Evolutionary conservation across 2,797 vertebrate genomes (phyloP).

Genomic region (Anas flavirostris): DNA sequence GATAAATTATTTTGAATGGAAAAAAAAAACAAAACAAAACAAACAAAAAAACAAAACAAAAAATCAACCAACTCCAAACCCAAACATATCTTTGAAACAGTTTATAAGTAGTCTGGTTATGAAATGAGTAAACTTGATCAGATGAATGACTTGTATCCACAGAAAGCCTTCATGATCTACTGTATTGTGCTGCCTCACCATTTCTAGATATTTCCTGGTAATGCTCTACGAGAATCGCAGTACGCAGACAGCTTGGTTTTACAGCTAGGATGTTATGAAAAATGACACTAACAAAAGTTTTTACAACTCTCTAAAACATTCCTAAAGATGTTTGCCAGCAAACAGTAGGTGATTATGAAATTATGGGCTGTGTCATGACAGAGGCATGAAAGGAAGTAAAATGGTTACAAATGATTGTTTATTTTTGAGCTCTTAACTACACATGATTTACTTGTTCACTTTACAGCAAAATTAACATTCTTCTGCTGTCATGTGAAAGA

Average conservation of each 20-base stretch:
- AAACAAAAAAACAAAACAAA: not conserved
- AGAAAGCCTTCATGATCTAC: not conserved
- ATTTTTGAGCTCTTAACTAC: conserved; percentile 34
- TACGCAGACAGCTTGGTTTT: conserved; percentile 10
- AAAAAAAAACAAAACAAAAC: not conserved
- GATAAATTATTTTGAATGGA: not conserved
- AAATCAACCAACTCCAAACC: not conserved
- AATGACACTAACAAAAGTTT: conserved; percentile 31
- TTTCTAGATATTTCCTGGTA: accelerated
- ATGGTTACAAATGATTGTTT: conserved; percentile 39
- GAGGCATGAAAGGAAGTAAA: not conserved
- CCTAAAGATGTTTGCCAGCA: conserved; percentile 36
- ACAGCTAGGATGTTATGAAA: conserved; percentile 18
- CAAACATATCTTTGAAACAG: not conserved
- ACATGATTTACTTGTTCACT: conserved; percentile 21
- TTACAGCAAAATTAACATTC: conserved; percentile 38
- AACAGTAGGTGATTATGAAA: conserved; percentile 55
- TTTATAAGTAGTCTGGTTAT: not conserved
- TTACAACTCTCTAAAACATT: conserved; percentile 32
- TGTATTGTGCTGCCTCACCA: accelerated
- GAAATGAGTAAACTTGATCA: not conserved
- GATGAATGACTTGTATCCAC: not conserved
- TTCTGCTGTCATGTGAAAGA: conserved; percentile 21
- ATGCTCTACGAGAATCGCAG: not conserved
- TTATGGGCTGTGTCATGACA: not conserved